These are phyloP conservation scores for Aleiodes alternator DNA, from an alignment of 2,888 invertebrate species.

Conservation along the genomic window DNA sequence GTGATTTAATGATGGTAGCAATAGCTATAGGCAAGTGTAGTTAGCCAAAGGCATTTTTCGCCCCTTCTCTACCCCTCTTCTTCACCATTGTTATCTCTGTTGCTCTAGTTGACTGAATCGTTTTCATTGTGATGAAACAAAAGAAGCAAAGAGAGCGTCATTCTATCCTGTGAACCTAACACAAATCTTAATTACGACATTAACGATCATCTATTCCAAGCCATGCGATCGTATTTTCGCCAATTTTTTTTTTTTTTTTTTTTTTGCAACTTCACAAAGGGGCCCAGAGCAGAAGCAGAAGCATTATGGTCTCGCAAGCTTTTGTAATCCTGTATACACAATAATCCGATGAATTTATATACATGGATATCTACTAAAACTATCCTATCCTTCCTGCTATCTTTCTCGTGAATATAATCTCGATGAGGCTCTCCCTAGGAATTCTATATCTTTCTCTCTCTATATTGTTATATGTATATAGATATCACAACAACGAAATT, in stretches of 20 bases:
- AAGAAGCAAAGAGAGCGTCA: too few relatives aligned
- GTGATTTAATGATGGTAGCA: constrained; percentile 30
- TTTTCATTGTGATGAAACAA: not conserved
- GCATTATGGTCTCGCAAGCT: not conserved
- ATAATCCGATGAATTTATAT: constrained; percentile 26
- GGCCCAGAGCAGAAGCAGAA: not conserved
- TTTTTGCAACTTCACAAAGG: not conserved
- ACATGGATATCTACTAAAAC: not conserved
- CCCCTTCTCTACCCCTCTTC: not conserved
- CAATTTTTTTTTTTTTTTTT: too few relatives aligned
- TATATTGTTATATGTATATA: too few relatives aligned
- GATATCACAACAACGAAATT: not conserved
- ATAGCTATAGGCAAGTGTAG: not conserved
- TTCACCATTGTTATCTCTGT: not conserved
- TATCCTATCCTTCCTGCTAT: not conserved
- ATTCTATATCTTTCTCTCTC: too few relatives aligned
- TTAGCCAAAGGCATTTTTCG: too few relatives aligned
- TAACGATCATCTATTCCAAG: not conserved
- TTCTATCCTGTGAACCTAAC: too few relatives aligned
- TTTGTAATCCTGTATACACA: constrained; percentile 18
- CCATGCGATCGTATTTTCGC: too few relatives aligned
- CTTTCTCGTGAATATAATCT: constrained; percentile 4
- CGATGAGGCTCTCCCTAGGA: too few relatives aligned
- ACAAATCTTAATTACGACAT: too few relatives aligned
- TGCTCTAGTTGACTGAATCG: not conserved